These are phyloP conservation scores for Elysia chlorotica DNA, from an alignment of 1,140 invertebrate species.

Conservation along the genomic window DNA sequence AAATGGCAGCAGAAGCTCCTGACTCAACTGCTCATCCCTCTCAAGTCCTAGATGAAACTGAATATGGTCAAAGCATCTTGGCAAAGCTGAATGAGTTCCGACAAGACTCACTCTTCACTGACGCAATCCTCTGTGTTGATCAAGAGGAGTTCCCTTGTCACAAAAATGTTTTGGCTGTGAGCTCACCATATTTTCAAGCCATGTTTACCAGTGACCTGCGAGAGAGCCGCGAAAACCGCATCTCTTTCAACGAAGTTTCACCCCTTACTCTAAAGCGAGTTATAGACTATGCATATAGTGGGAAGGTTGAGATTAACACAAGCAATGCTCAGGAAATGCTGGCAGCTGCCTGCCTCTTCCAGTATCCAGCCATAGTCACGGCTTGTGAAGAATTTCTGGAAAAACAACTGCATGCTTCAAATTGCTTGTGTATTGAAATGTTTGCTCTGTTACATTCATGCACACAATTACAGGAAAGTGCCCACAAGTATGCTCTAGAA, in stretches of 20 bases:
- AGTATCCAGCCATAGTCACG: constrained; percentile 62
- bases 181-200: constrained; percentile 64
- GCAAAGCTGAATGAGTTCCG: constrained; percentile 51
- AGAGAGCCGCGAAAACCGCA: constrained; percentile 57
- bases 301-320: constrained; percentile 58
- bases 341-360: constrained; percentile 60
- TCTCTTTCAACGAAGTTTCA: constrained; percentile 61
- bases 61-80: constrained; percentile 50
- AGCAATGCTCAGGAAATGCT: constrained; percentile 63
- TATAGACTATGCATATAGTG: constrained; percentile 62
- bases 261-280: constrained; percentile 61
- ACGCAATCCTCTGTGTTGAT: constrained; percentile 56
- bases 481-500: constrained; percentile 55
- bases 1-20: not conserved
- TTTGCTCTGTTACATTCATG: constrained; percentile 60
- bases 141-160: constrained; percentile 62
- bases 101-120: constrained; percentile 49
- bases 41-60: constrained; percentile 38
- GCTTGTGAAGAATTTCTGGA: constrained; percentile 59
- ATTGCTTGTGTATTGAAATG: constrained; percentile 61
- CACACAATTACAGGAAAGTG: constrained; percentile 52
- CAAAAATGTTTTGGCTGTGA: constrained; percentile 60
- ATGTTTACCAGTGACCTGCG: constrained; percentile 64
- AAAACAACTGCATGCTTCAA: constrained; percentile 60
- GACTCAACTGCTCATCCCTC: not conserved